Base-by-base conservation (phyloP, 2,113 vertebrate genomes). In the Odocoileus hemionus region DNA sequence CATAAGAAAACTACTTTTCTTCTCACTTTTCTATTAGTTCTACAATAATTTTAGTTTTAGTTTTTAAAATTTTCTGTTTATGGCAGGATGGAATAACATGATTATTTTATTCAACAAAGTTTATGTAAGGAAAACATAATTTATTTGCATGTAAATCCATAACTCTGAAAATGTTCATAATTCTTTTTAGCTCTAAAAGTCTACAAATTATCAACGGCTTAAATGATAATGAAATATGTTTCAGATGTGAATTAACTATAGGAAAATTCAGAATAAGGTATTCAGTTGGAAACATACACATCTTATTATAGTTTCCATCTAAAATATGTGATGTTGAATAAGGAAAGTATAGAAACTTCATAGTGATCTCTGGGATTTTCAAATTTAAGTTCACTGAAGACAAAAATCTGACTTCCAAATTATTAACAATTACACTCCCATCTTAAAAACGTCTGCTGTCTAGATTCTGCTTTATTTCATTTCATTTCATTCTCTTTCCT, bases 41-140 rank as follows among this genome's bases (percentile, higher is more conserved):
- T 95, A 89, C 7, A 89, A 58, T 52, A 91, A 96, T 78, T 92
- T 78, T 45, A 84, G 67, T 83, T 79, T 80, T 52, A 52, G 70
- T 61, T 80, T 80, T 82, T 13, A 8, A 54, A 9, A 88, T 61
- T 94, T 92, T 92, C 39, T 92, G 33, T 86, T 95, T 64, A 76
- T 3, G 80, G 36, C 19, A 95, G 67, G 94, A 95, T 23, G 30
- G 23, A 93, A 82, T 83, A 74, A 61, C 10, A 95, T 26, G 55
- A 82, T 82, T 76, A 87, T 86, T 45, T 95, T 90, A 21, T 39
- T 83, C 30, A 87, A 96, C n/a, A 87, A 95, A 96, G 82, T 45
- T 84, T 76, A 94, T 28, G 2, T 70, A 86, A 96, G 47, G 61
- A 92, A 94, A 80, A 85, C 26, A 61, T 76, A 86, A 79, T 86